Evolutionary conservation across 2,797 vertebrate genomes (phyloP), one percentile per base, ranked within the genome.

Genomic region (Acanthis flammea): DNA sequence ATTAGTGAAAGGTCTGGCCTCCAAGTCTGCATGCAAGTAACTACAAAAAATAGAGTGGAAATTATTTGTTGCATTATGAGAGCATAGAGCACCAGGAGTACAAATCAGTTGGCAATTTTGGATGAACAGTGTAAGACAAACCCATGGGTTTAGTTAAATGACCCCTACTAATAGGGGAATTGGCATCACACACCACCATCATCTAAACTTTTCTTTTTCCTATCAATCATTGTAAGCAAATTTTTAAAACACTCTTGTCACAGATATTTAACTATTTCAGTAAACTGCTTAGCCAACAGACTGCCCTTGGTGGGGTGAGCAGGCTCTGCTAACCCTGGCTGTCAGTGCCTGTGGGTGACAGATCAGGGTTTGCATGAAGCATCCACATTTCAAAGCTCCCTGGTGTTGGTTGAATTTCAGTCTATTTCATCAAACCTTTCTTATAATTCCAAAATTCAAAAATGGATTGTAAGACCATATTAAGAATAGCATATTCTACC

Each of bases 321-420:
- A 86, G 62, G n/a, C 37, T 83, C 65, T 19, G 22, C n/a, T 30
- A 14, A n/a, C 19, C 24, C 44, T 37, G 23, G n/a, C n/a, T 58
- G 51, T 14, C 42, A 30, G 19, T 24, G 41, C 19, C 45, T 47
- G 4, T 6, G 33, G 24, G 15, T 31, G 15, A 67, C 3, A 27
- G 4, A 35, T 7, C 33, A 51, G 3, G 28, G 57, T 41, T 44
- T 63, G n/a, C 1, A 1, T 4, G 13, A n/a, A 70, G 39, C 4
- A n/a, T 2, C 12, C 6, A 47, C 7, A 48, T 62, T 70, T 45
- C 30, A 45, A 67, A 80, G 47, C 39, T 30, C 24, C 9, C 6
- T 6, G 28, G 21, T 0, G 0, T 63, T 23, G 13, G 7, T 54
- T 35, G 23, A 18, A 41, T 50, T 78, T 91, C 47, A 58, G 11